Evolutionary conservation across 1,140 invertebrate genomes (phyloP).

Genomic region (Aphelenchoides fujianensis): DNA sequence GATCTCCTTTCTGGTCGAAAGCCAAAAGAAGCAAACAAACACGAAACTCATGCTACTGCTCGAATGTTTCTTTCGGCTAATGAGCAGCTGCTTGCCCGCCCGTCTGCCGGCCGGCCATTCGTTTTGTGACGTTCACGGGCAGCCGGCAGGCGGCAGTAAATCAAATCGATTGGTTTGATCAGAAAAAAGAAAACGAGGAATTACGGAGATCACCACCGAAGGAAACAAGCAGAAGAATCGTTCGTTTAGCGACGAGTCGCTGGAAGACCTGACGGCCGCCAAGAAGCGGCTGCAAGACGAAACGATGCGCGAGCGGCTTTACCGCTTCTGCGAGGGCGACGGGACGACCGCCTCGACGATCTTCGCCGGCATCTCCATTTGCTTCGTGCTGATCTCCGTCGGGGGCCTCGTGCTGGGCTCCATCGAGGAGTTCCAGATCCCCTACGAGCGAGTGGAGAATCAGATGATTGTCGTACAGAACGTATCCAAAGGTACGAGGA

Average conservation of each 20-base stretch:
- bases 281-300: constrained; percentile 30
- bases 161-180: no score
- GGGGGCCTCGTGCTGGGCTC: constrained; percentile 53
- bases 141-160: no score
- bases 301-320: constrained; percentile 28
- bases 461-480: constrained; percentile 8
- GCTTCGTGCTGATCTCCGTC: constrained; percentile 53
- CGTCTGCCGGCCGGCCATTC: no score
- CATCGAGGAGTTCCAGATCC: constrained; percentile 54
- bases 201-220: no score
- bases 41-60: no score
- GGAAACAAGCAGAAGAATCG: neutral
- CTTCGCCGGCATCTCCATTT: constrained; percentile 46
- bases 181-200: no score
- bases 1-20: no score
- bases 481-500: constrained; percentile 19
- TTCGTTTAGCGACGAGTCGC: constrained; percentile 34
- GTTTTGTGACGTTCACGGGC: no score
- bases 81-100: no score
- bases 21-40: no score
- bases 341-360: constrained; percentile 39
- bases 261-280: constrained; percentile 34
- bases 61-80: no score
- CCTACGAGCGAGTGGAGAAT: constrained; percentile 19
- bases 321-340: constrained; percentile 48